Percentiles rank a stretch among this genome's conserved stretches.
Evolutionary conservation across 2,113 vertebrate genomes (phyloP).

Genomic region (Paraplagusia blochii): DNA sequence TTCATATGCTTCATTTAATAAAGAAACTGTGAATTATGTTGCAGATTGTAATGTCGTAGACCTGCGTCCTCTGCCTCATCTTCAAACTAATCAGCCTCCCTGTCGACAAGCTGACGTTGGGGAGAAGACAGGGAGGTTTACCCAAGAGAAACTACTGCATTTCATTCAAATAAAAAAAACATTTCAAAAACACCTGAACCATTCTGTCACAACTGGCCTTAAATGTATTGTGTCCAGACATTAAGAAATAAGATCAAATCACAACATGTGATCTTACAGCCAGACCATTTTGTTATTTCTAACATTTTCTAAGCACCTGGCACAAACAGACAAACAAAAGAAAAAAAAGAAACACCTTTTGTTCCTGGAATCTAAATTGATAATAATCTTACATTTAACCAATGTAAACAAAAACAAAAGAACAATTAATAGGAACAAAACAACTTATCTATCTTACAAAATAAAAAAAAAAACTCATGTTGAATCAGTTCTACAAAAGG

Average conservation of each 20-base stretch:
- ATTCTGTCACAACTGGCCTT: slow-evolving; percentile 40
- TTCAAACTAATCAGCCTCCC: slow-evolving; percentile 35
- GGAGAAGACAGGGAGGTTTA: slow-evolving; percentile 9
- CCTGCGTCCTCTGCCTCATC: slow-evolving; percentile 2
- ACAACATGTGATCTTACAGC: slow-evolving; percentile 63
- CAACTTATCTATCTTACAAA: slow-evolving; percentile 69
- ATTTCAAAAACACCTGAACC: slow-evolving; percentile 26
- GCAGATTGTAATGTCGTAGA: slow-evolving; percentile 35
- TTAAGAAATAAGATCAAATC: slow-evolving; percentile 23
- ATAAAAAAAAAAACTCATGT: slow-evolving; percentile 54
- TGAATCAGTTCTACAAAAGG: slow-evolving; percentile 66
- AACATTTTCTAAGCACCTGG: slow-evolving; percentile 62
- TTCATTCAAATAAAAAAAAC: slow-evolving; percentile 34
- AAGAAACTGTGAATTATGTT: slow-evolving; percentile 54
- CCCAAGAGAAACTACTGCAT: slow-evolving; percentile 27
- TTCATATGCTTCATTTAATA: slow-evolving; percentile 47
- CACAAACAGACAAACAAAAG: slow-evolving; percentile 54
- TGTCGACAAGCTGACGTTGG: slow-evolving; percentile 13
- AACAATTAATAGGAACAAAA: slow-evolving; percentile 58
- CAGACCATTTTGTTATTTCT: slow-evolving; percentile 56
- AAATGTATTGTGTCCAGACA: slow-evolving; percentile 38
- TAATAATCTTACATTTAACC: slow-evolving; percentile 61
- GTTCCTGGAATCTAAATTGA: slow-evolving; percentile 71
- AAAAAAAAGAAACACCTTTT: slow-evolving; percentile 62
- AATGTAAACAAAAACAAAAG: slow-evolving; percentile 63